Evolutionary conservation across 2,113 vertebrate genomes (phyloP).

Genomic region (Mohoua ochrocephala): DNA sequence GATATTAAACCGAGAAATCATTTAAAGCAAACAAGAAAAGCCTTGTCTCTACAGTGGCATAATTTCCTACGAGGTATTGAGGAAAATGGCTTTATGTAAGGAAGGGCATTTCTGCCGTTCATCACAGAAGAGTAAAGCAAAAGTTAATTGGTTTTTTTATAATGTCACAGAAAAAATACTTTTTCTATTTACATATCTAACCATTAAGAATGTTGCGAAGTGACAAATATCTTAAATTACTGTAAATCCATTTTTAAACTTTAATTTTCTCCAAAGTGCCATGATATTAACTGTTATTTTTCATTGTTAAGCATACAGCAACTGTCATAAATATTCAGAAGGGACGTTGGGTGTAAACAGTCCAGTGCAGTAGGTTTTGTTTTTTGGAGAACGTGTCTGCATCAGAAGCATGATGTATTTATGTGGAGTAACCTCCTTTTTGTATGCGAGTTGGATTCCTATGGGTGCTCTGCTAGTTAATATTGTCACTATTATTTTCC

Average conservation of each 20-base stretch:
- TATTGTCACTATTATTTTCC: constrained; percentile 37
- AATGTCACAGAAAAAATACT: background rate
- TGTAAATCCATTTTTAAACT: constrained; percentile 52
- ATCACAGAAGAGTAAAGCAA: background rate
- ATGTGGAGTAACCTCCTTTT: constrained; percentile 50
- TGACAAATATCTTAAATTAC: constrained; percentile 54
- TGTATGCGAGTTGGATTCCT: constrained; percentile 35
- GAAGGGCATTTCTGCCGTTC: constrained; percentile 11
- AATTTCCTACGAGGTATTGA: background rate
- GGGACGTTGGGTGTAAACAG: constrained; percentile 27
- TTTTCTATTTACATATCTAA: constrained; percentile 55
- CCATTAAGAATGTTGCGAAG: constrained; percentile 29
- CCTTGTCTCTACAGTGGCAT: background rate
- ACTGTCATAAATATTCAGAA: constrained; percentile 41
- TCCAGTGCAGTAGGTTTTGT: constrained; percentile 27
- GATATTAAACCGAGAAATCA: background rate
- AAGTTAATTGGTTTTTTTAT: background rate
- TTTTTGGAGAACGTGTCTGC: constrained; percentile 16
- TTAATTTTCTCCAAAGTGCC: constrained; percentile 66
- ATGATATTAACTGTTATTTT: constrained; percentile 44
- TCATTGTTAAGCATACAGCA: constrained; percentile 1
- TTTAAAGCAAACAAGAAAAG: constrained; percentile 9
- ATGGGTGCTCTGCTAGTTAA: constrained; percentile 51
- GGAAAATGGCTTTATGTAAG: constrained; percentile 27
- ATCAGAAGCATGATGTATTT: constrained; percentile 50